Evolutionary conservation across 2,797 vertebrate species (phyloP).

Genomic region (Xyrichtys novacula): DNA sequence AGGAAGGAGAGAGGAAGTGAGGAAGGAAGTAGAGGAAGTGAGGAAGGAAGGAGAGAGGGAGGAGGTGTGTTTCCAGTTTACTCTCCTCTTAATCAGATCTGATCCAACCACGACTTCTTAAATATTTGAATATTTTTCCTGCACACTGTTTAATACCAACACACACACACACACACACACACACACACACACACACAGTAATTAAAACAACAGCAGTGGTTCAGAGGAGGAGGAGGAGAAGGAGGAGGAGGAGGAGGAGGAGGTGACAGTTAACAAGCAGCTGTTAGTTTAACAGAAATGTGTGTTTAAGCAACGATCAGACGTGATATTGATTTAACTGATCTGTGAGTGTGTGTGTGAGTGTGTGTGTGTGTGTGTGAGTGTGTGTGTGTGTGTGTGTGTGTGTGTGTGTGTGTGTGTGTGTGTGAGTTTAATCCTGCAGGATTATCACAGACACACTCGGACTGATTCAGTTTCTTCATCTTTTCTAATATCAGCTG

Average conservation of each 20-base stretch:
- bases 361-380: conserved; percentile 15
- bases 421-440: background rate
- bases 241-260: no score
- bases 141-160: conserved; percentile 14
- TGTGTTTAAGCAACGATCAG: conserved; percentile 31
- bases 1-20: conserved; percentile 75
- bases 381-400: background rate
- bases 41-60: background rate
- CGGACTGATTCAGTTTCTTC: background rate
- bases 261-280: conserved; percentile 37
- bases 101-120: conserved; percentile 19
- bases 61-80: conserved; percentile 4
- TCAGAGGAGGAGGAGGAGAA: no score
- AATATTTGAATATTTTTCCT: conserved; percentile 48
- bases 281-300: conserved; percentile 39
- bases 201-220: conserved; percentile 23
- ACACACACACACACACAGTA: conserved; percentile 13
- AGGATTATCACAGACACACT: conserved; percentile 15
- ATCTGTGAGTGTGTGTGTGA: conserved; percentile 8
- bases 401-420: background rate
- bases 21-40: background rate
- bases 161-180: conserved; percentile 21
- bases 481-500: no score
- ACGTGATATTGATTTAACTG: conserved; percentile 31
- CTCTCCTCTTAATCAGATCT: conserved; percentile 19